Conservation (phyloP, 2,888 invertebrate species). For the Parascotia fuliginaria region DNA sequence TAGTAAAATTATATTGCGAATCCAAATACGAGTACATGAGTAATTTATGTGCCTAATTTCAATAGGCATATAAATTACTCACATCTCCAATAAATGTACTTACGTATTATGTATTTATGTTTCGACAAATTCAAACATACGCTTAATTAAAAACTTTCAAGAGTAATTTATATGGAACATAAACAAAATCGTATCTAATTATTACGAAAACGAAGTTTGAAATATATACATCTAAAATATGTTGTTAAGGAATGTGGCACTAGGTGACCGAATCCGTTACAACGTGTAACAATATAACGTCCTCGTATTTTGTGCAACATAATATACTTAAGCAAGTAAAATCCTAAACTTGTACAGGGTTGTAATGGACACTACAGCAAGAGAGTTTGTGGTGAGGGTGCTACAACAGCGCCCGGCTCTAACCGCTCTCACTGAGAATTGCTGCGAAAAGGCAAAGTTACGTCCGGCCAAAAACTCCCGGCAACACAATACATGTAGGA, state of each 20-base stretch:
- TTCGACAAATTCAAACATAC: no score
- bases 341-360: slow-evolving; percentile 65
- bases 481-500: slow-evolving; percentile 59
- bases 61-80: neutral
- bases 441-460: slow-evolving; percentile 69
- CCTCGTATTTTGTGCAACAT: slow-evolving; percentile 36
- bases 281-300: slow-evolving; percentile 29
- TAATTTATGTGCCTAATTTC: neutral
- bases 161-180: no score
- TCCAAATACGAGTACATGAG: no score
- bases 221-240: no score
- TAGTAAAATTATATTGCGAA: no score
- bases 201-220: no score
- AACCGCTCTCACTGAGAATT: slow-evolving; percentile 65
- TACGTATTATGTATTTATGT: no score
- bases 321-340: slow-evolving; percentile 53
- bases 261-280: no score
- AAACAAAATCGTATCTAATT: no score
- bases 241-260: no score
- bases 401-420: slow-evolving; percentile 55
- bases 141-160: no score
- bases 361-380: slow-evolving; percentile 67
- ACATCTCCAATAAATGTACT: no score
- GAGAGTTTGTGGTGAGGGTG: slow-evolving; percentile 65
- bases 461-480: slow-evolving; percentile 60